Evolutionary conservation across 1,140 invertebrate species (phyloP).

Genomic region (Aphelinus certus): DNA sequence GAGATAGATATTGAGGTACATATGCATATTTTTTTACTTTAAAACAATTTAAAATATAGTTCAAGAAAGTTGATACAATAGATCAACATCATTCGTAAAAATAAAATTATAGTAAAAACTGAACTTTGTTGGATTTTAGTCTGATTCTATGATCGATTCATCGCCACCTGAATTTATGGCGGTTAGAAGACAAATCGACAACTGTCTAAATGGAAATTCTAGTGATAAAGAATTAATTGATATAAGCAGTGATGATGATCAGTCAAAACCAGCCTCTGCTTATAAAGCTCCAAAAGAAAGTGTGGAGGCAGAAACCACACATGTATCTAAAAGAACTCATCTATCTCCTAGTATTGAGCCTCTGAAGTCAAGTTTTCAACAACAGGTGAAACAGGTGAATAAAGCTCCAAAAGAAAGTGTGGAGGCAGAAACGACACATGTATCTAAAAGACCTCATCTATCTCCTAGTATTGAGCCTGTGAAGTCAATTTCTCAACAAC

Average conservation of each 20-base stretch:
- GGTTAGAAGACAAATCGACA: conserved; percentile 48
- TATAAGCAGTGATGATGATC: conserved; percentile 66
- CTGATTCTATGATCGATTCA: conserved; percentile 50
- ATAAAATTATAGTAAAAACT: too few relatives aligned
- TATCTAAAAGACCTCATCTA: conserved; percentile 22
- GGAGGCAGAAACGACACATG: conserved; percentile 6
- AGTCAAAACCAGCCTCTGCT: conserved; percentile 41
- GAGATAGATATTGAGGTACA: conserved; percentile 70
- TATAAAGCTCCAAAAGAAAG: conserved; percentile 7
- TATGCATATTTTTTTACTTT: conserved; percentile 19
- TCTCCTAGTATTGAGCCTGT: neutral
- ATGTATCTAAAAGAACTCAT: conserved; percentile 21
- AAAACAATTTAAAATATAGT: neutral
- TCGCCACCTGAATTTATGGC: conserved; percentile 48
- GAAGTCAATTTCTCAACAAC: neutral
- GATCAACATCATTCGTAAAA: too few relatives aligned
- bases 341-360: conserved; percentile 2
- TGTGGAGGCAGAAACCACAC: conserved; percentile 1
- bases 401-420: conserved; percentile 5
- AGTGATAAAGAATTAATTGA: conserved; percentile 66
- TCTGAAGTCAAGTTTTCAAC: neutral
- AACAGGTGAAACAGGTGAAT: neutral
- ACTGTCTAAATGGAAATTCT: conserved; percentile 59
- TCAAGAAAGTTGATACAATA: too few relatives aligned
- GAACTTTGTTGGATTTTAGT: conserved; percentile 44